Conservation (phyloP, 2,797 vertebrate species). For the Notamacropus eugenii region DNA sequence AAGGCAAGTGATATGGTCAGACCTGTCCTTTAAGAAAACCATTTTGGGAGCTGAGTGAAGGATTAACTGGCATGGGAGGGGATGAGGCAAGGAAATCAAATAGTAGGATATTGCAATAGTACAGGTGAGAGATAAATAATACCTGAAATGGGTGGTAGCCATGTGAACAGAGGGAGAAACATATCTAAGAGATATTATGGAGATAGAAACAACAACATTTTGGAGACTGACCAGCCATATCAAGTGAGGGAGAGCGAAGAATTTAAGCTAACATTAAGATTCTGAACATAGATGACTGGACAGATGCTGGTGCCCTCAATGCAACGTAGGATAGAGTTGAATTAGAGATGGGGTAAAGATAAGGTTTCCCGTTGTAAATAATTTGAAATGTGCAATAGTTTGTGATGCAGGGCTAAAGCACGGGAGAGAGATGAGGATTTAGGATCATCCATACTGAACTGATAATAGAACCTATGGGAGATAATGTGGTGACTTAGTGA, state of each 20-base stretch:
- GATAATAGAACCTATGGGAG: neutral
- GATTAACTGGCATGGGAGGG: neutral
- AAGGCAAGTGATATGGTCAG: neutral
- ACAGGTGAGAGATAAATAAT: neutral
- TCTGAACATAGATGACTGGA: neutral
- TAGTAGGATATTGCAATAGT: neutral
- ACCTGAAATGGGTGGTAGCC: neutral
- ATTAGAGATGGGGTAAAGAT: neutral
- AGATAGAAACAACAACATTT: neutral
- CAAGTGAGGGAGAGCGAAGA: neutral
- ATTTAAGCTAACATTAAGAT: neutral
- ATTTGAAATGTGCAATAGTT: neutral
- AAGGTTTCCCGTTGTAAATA: neutral
- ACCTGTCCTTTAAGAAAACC: neutral
- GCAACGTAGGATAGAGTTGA: too few relatives aligned
- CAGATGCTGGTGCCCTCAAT: neutral
- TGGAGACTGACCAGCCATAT: neutral
- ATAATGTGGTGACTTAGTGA: neutral
- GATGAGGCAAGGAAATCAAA: neutral
- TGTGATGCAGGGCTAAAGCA: neutral
- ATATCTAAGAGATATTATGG: neutral
- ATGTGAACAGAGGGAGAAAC: neutral
- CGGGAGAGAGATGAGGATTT: neutral
- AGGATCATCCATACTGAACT: neutral
- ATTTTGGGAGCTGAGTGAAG: neutral